A percentile compares a stretch with the other conserved stretches of the same genome.
Conservation (phyloP, 2,113 vertebrate genomes). For the Alaudala cheleensis region DNA sequence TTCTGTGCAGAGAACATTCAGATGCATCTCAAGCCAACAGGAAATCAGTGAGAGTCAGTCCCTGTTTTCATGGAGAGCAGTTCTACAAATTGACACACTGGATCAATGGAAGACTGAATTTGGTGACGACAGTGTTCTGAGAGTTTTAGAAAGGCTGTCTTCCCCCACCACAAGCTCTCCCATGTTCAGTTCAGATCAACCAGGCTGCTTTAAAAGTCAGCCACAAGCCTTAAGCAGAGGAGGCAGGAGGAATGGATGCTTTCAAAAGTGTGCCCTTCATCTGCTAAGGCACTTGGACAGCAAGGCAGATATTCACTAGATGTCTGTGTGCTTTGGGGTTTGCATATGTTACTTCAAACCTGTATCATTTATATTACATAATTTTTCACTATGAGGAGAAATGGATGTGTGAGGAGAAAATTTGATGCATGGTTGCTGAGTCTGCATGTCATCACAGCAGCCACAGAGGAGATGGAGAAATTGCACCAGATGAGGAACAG, state of each 20-base stretch:
- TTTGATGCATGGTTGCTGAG: not conserved
- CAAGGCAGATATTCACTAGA: not conserved
- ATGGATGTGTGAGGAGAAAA: not conserved
- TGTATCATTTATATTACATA: not conserved
- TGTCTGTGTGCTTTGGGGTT: not conserved
- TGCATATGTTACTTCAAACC: not conserved
- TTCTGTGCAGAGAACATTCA: not conserved
- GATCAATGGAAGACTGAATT: not conserved
- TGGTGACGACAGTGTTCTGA: not conserved
- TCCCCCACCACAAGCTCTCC: not conserved
- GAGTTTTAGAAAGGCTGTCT: not conserved
- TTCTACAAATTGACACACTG: not conserved
- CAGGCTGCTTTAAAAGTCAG: not conserved
- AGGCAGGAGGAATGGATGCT: not conserved
- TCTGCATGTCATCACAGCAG: not conserved
- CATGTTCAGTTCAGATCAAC: not conserved
- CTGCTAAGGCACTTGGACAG: not conserved
- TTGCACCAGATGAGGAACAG: not conserved
- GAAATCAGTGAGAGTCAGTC: not conserved
- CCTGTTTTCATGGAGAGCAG: not conserved
- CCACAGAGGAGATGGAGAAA: not conserved
- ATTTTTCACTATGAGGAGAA: not conserved
- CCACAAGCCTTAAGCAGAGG: not conserved
- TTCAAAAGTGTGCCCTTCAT: not conserved
- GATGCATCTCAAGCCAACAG: not conserved